phyloP scores from a whole-genome alignment of 2,113 vertebrate genomes.

The Tringa solitaria region DNA sequence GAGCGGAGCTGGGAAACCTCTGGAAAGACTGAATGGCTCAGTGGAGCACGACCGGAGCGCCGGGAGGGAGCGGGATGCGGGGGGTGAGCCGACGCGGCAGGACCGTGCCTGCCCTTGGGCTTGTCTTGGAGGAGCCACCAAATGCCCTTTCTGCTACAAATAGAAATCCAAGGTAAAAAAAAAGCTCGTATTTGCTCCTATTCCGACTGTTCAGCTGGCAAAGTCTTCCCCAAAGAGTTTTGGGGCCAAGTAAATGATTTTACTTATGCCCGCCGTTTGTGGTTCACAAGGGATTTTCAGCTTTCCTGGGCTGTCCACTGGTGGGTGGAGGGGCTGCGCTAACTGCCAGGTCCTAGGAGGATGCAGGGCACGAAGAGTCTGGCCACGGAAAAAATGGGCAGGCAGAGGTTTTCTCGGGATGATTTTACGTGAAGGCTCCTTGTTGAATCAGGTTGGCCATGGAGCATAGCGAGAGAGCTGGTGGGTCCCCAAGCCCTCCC shows the following conservation, averaged over 20 bases:
- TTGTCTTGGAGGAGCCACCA: not conserved
- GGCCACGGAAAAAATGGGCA: not conserved
- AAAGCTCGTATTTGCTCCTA: not conserved
- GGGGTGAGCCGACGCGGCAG: rapidly evolving
- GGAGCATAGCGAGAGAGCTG: rapidly evolving
- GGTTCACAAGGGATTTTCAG: not conserved
- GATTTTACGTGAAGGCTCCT: rapidly evolving
- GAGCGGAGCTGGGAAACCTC: not conserved
- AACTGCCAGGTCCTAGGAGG: not conserved
- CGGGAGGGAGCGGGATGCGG: rapidly evolving
- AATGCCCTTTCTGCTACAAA: not conserved
- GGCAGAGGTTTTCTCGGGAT: not conserved
- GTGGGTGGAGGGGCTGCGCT: rapidly evolving
- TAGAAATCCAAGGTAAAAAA: not conserved
- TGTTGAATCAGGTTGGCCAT: not conserved
- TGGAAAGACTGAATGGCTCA: not conserved
- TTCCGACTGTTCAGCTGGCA: not conserved
- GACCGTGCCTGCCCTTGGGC: not conserved
- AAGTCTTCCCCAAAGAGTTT: not conserved
- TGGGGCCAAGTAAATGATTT: not conserved
- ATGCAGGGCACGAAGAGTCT: not conserved
- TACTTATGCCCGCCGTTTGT: not conserved
- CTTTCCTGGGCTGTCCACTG: not conserved
- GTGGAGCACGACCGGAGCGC: not conserved
- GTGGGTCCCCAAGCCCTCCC: not conserved